Base-by-base conservation (phyloP, 2,888 invertebrate genomes). In the Tuberolachnus salignus region DNA sequence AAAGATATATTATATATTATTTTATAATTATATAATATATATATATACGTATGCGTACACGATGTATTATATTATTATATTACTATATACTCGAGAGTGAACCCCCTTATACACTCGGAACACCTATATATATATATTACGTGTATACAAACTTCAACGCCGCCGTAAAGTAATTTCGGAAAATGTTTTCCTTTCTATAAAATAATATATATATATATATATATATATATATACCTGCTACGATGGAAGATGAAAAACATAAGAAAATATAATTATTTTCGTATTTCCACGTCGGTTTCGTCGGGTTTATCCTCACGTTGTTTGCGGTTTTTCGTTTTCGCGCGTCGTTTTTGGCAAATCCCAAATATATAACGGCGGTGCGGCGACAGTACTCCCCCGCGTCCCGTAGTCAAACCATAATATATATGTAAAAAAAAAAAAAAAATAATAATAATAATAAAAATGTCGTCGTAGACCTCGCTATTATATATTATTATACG, bases 251-350 rank as follows among this genome's bases (percentile, higher is more conserved):
- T 19, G 49, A 34, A 21, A 16, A 34, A 63, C 11, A 63, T 14
- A 72, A 19, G 49, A 26, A 72, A 61, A 44, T 4, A 42, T 61
- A 63, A 73, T 73, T 73, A 49, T 73, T 70, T 70, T 57, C 23
- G 44, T 55, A 61, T 72, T 51, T 61, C 49, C 23, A 19, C 49
- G 13, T 14, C 11, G 61, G 49, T 72, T 51, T 19, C 34, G n/a
- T 63, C 8, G 14, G 19, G 61, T 61, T 16, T 42, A 42, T 72
- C 59, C 49, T 13, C 61, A n/a, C 34, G 11, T 72, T 72, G 49
- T 72, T 61, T 72, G 23, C 21, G 26, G n/a, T n/a, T n/a, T 61
- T 46, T 67, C 67, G n/a, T 61, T 49, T 51, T n/a, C n/a, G n/a
- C 51, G 19, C 6, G 34, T 51, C 61, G 21, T 61, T 72, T 72